Conservation (phyloP, 2,113 vertebrate species). For the Cygnus atratus region DNA sequence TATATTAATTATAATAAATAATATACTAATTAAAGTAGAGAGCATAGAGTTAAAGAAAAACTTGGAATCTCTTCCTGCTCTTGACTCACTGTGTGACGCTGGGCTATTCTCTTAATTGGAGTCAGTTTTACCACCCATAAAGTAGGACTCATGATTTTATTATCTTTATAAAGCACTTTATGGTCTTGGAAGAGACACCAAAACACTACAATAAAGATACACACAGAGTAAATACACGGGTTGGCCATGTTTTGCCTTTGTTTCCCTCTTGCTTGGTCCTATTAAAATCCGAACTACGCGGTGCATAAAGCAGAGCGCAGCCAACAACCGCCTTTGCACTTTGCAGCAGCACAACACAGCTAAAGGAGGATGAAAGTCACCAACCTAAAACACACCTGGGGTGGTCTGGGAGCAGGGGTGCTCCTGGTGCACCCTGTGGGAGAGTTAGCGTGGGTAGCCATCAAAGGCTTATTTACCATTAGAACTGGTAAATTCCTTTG, state of each 20-base stretch:
- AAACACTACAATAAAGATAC: slow-evolving; percentile 19
- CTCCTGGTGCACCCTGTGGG: background rate
- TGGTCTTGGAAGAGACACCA: slow-evolving; percentile 34
- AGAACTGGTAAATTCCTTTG: background rate
- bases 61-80: background rate
- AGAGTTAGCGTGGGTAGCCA: background rate
- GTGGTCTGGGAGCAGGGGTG: background rate
- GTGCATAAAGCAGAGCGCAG: background rate
- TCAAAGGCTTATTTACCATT: background rate
- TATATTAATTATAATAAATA: slow-evolving; percentile 28
- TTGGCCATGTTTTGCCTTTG: background rate
- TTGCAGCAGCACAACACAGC: background rate
- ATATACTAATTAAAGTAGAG: background rate
- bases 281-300: background rate
- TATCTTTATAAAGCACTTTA: slow-evolving; percentile 18
- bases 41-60: background rate
- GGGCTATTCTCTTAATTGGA: background rate
- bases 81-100: background rate
- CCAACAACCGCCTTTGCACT: background rate
- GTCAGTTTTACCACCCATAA: slow-evolving; percentile 20
- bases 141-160: background rate
- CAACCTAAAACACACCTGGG: background rate
- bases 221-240: background rate
- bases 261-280: background rate
- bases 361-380: background rate